Evolutionary conservation across 2,113 vertebrate genomes (phyloP), one percentile per base, ranked within the genome.

Genomic region (Egretta garzetta): DNA sequence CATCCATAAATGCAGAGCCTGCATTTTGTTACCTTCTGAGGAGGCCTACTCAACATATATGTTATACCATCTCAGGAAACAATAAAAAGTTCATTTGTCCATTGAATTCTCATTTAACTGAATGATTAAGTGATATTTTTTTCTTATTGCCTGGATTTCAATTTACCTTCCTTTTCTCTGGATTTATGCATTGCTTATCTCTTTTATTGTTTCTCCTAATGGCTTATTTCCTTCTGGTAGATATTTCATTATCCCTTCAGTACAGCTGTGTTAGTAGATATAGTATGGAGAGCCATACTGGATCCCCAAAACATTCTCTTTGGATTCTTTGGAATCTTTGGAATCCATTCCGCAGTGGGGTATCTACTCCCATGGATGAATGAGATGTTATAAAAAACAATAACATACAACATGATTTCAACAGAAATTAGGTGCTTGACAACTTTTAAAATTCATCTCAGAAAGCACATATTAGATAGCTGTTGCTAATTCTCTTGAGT

Each of bases 121-220:
- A 88, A 86, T 63, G 22, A 86, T 77, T 77, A 86, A 90, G 30
- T 83, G 16, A 13, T 85, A 2, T 88, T 66, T 80, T 83, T 66
- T 80, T 59, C 26, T 84, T 59, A 35, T 56, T 92, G 47, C 10
- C 28, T 82, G 43, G n/a, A 71, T 92, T 93, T 83, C 47, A 77
- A 56, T 80, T 83, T 84, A 53, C 14, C 50, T 66, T 66, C 56
- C 84, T 52, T 96, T 74, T 81, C 43, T 63, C 47, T 30, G 39
- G 37, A 73, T 94, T 89, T 85, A 95, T 64, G 49, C 18, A 47
- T 74, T 92, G 10, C 21, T 71, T 73, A 71, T 64, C 23, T 49
- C 6, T 79, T 72, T 91, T 87, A 93, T 79, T 82, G 56, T 68
- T 96, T 96, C 60, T 91, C 43, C 45, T 85, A 79, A 84, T 63